Base-by-base conservation (phyloP, 2,888 invertebrate genomes). In the Mythimna impura region DNA sequence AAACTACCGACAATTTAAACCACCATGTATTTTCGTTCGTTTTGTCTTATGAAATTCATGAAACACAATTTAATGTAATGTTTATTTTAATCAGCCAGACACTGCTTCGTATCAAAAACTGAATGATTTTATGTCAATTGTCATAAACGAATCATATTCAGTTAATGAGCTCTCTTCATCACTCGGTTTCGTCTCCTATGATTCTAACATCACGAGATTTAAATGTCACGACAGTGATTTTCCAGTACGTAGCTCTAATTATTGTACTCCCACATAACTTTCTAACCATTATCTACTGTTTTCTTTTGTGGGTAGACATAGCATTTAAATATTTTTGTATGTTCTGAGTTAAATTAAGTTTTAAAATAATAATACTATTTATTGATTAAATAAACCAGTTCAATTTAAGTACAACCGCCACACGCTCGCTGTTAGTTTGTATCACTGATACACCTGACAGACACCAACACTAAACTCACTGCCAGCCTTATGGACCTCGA, bases 241-340 rank as follows among this genome's bases (percentile, higher is more conserved):
- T 54, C 8, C 7, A 52, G 50, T 69, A 58, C 12, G 52, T 54
- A 71, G 9, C 57, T 68, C 62, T 43, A 66, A 74, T 17, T n/a
- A 76, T 90, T 92, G 92, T 92, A 93, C 93, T 94, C 91, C 92
- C 93, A 94, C 91, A 92, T 88, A 85, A 85, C 78, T 74, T 58
- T 65, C 47, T 74, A 68, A 70, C 70, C 65, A 54, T n/a, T 34
- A 72, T 54, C 30, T 47, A 52, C 10, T 43, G 14, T 14, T 43
- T 17, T 47, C 12, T 17, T 47, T 17, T 47, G 17, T 47, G 14
- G 17, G 47, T 47, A 47, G 47, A 43, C 10, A 10, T 14, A 43
- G 43, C 14, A 14, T 14, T 43, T 43, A 43, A 12, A 4, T 43
- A 14, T 43, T 43, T 43, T 43, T 12, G 10, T 40, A 12, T 40